Evolutionary conservation across 2,797 vertebrate genomes (phyloP).

Genomic region (Prionace glauca): DNA sequence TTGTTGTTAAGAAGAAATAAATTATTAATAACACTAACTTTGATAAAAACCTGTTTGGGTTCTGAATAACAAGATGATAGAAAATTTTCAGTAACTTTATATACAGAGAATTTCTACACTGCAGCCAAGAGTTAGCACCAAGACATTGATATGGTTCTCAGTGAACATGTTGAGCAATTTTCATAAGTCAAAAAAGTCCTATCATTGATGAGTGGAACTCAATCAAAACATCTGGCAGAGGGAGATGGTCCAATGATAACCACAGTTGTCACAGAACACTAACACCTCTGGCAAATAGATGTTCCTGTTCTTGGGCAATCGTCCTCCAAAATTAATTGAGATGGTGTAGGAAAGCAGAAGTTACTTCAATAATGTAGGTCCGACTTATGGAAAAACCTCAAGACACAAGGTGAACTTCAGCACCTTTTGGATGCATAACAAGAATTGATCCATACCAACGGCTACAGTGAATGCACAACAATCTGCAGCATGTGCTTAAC

Average conservation of each 20-base stretch:
- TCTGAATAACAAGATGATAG: too few relatives aligned
- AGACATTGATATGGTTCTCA: not conserved
- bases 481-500: not conserved
- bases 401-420: not conserved
- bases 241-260: not conserved
- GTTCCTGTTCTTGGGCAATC: not conserved
- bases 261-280: too few relatives aligned
- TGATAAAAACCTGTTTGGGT: too few relatives aligned
- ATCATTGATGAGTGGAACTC: not conserved
- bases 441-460: conserved; percentile 24
- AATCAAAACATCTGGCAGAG: not conserved
- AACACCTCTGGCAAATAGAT: not conserved
- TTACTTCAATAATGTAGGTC: not conserved
- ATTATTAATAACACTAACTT: not conserved
- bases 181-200: not conserved
- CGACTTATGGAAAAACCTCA: not conserved
- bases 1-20: not conserved
- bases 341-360: not conserved
- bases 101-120: conserved; percentile 1
- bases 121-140: conserved; percentile 28
- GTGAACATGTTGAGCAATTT: not conserved
- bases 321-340: not conserved
- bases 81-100: not conserved
- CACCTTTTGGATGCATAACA: not conserved
- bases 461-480: conserved; percentile 35